Conservation (phyloP, 2,888 invertebrate species). For the Euspilapteryx auroguttella region DNA sequence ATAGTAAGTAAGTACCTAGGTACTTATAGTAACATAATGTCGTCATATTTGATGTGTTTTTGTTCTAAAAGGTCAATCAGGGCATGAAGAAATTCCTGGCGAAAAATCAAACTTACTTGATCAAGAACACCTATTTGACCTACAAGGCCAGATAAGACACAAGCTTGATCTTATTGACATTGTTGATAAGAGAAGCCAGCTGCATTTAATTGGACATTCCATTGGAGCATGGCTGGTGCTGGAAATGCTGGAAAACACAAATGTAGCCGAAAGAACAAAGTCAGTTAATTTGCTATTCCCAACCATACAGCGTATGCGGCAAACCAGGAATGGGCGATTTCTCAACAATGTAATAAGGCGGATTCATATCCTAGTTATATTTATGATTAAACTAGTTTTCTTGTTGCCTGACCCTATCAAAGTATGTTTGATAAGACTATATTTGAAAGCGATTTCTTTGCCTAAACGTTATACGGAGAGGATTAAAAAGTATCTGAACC, state of each 20-base stretch:
- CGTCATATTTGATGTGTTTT: too few species aligned
- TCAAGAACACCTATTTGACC: constrained; percentile 66
- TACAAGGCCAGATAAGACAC: constrained; percentile 79
- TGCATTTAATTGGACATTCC: constrained; percentile 88
- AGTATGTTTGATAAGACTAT: constrained; percentile 49
- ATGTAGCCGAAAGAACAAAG: constrained; percentile 55
- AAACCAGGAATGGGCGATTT: constrained; percentile 71
- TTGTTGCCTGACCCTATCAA: constrained; percentile 57
- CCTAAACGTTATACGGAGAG: constrained; percentile 47
- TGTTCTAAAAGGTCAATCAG: constrained; percentile 86
- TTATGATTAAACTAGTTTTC: constrained; percentile 34
- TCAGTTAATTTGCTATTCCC: constrained; percentile 82
- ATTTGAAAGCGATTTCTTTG: constrained; percentile 54
- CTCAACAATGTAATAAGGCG: constrained; percentile 64
- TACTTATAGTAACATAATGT: too few species aligned
- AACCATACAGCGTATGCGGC: constrained; percentile 81
- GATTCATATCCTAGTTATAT: constrained; percentile 21
- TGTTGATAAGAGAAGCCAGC: constrained; percentile 69
- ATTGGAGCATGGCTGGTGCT: constrained; percentile 85
- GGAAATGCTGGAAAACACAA: constrained; percentile 66
- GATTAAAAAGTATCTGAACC: constrained; percentile 60
- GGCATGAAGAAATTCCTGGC: constrained; percentile 56
- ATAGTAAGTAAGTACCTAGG: too few species aligned
- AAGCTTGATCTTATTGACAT: constrained; percentile 77
- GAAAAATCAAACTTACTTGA: constrained; percentile 42